These are phyloP conservation scores for Protodeltote pygarga DNA, from an alignment of 2,888 invertebrate genomes.

Conservation along the genomic window DNA sequence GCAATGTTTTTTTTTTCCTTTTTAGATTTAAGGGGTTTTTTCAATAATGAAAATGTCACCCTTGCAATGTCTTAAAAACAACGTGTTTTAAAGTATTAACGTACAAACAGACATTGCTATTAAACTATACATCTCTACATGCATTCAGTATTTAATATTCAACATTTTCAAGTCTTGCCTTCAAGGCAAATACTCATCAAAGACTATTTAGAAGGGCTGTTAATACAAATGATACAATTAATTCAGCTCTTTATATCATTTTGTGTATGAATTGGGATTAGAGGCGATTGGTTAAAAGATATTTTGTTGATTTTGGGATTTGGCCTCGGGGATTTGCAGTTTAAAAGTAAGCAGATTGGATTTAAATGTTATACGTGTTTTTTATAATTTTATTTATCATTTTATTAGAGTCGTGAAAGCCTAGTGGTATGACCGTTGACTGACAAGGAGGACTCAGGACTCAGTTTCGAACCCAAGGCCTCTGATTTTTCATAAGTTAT, in stretches of 20 bases:
- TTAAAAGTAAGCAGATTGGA: neutral
- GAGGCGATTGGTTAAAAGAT: constrained; percentile 7
- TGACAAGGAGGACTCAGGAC: too few species aligned
- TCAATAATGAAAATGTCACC: too few species aligned
- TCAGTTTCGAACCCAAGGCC: too few species aligned
- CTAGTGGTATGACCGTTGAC: too few species aligned
- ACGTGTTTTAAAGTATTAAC: too few species aligned
- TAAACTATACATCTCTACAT: neutral
- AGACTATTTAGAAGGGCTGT: constrained; percentile 40
- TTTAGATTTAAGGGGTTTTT: too few species aligned
- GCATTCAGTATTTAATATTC: constrained; percentile 11
- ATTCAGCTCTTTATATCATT: constrained; percentile 45
- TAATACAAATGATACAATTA: constrained; percentile 35
- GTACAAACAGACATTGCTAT: neutral
- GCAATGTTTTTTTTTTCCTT: too few species aligned
- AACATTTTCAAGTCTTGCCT: constrained; percentile 33
- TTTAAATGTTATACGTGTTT: too few species aligned
- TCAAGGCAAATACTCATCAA: constrained; percentile 46
- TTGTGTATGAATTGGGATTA: constrained; percentile 39
- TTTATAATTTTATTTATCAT: too few species aligned
- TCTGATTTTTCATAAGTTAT: too few species aligned
- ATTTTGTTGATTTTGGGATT: constrained; percentile 6
- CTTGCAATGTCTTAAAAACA: too few species aligned
- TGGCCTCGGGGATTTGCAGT: neutral
- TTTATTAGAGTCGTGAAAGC: too few species aligned